Conservation (phyloP, 2,797 vertebrate genomes). For the Neosilurus hyrtlii region DNA sequence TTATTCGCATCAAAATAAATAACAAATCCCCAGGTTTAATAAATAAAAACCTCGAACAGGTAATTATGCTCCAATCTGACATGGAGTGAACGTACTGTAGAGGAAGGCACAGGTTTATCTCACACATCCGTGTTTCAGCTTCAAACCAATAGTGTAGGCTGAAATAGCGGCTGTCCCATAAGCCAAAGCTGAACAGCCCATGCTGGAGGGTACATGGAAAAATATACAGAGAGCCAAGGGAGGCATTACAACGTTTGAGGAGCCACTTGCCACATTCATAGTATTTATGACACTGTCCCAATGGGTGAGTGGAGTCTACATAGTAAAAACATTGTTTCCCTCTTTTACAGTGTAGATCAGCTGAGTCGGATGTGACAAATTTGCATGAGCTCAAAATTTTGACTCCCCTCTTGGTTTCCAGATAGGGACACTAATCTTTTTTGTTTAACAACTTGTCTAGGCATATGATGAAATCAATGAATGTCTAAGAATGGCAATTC, state of each 20-base stretch:
- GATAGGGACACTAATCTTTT: background rate
- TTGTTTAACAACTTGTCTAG: constrained; percentile 1
- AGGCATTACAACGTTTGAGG: background rate
- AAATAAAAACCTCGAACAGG: too few species aligned
- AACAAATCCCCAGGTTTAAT: too few species aligned
- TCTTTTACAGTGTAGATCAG: background rate
- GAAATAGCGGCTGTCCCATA: too few species aligned
- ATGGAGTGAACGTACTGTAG: too few species aligned
- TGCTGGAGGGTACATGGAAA: too few species aligned
- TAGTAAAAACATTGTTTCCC: background rate
- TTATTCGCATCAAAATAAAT: too few species aligned
- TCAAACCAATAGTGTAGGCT: too few species aligned
- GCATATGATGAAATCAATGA: constrained; percentile 12
- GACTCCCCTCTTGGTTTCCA: background rate
- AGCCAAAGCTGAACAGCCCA: too few species aligned
- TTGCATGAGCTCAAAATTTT: background rate
- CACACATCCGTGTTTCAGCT: too few species aligned
- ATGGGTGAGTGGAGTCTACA: background rate
- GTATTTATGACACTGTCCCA: background rate
- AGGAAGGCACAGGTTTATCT: too few species aligned
- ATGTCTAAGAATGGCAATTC: background rate
- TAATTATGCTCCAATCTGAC: too few species aligned
- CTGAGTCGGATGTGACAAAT: background rate
- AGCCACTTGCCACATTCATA: background rate
- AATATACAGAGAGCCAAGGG: too few species aligned